phyloP scores from a whole-genome alignment of 2,797 vertebrate genomes.

The Stomatorhinus walkeri region DNA sequence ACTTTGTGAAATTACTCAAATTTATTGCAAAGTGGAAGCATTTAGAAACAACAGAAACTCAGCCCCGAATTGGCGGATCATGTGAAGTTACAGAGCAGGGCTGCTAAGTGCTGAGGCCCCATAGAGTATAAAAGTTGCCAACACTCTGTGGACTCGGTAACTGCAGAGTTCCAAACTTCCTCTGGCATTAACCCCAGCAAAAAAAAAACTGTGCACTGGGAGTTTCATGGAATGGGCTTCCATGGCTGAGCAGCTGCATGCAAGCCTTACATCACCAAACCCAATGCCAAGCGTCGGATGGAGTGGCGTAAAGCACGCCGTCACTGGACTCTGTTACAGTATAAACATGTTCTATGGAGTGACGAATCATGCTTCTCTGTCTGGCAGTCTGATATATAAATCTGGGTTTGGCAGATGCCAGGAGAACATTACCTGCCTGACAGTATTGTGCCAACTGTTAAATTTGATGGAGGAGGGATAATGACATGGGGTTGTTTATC shows the following conservation, averaged over 20 bases:
- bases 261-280: not conserved
- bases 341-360: not conserved
- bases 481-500: not conserved
- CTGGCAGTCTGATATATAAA: not conserved
- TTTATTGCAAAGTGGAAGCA: not conserved
- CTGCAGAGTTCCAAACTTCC: not conserved
- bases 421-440: not conserved
- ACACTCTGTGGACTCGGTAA: not conserved
- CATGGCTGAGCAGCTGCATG: not conserved
- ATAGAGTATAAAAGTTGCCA: not conserved
- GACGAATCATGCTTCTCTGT: not conserved
- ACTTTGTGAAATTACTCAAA: not conserved
- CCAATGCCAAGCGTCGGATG: not conserved
- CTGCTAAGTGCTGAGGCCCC: not conserved
- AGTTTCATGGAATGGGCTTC: not conserved
- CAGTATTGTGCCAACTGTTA: not conserved
- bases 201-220: not conserved
- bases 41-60: not conserved
- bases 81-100: not conserved
- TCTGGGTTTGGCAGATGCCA: not conserved
- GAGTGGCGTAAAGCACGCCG: not conserved
- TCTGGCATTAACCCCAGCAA: not conserved
- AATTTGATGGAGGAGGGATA: not conserved
- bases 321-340: not conserved
- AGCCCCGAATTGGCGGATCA: not conserved